Base-by-base conservation (phyloP, 2,113 vertebrate species). In the Siphamia tubifer region DNA sequence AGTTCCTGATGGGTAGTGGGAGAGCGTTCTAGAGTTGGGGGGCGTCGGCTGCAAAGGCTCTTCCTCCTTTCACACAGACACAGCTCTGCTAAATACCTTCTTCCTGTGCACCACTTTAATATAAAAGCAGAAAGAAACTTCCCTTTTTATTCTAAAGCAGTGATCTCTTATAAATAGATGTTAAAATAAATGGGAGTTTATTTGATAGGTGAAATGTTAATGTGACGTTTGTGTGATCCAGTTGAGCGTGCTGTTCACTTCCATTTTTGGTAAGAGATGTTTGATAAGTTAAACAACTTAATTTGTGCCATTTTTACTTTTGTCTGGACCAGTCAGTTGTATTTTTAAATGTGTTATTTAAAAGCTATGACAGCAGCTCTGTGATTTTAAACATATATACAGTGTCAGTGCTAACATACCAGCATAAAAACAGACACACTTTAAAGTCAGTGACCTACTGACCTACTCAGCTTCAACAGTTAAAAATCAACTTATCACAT, bases 201-300 rank as follows among this genome's bases (percentile, higher is more conserved):
- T 44, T 36, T 67, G 73, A 82, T 51, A 4, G 11, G 56, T 65
- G 54, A 24, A 31, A 61, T 74, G 23, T 47, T 74, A 68, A 74
- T 69, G 65, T 30, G 77, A 81, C 70, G 32, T 81, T 79, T 63
- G 77, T 24, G 24, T 62, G 75, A 58, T 61, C 38, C 15, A 17
- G 44, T 66, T 79, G 56, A 53, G 62, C 56, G 30, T 8, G 4
- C 45, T 16, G 42, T 55, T 52, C 34, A 17, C 67, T 82, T 17
- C 83, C 79, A 83, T 88, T 77, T 83, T 84, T 16, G 76, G 74
- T 68, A 58, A 61, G 13, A 27, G 4, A 4, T 5, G 48, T 10
- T 44, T 16, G 1, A 31, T 39, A 36, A 43, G 10, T 2, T 16
- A 13, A n/a, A 57, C n/a, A 38, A 38, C 8, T 16, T 16, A 7